A percentile compares a stretch with the other conserved stretches of the same genome.
These are phyloP conservation scores for Larimichthys crocea DNA, from an alignment of 2,113 vertebrate genomes.

Conservation along the genomic window DNA sequence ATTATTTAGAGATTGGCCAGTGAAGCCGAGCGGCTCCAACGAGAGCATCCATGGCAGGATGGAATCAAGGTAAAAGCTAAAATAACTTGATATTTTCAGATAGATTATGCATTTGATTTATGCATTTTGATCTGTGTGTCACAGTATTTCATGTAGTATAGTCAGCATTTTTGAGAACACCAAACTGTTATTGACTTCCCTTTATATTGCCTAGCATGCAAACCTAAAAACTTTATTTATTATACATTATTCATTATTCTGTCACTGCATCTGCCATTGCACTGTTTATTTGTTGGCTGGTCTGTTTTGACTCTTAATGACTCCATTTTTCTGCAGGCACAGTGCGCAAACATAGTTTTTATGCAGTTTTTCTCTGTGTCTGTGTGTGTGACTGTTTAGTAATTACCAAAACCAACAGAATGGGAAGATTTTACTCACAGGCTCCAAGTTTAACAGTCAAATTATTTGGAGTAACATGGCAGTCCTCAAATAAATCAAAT, in stretches of 20 bases:
- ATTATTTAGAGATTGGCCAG: slow-evolving; percentile 89
- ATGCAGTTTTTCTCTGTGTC: background rate
- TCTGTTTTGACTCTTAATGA: background rate
- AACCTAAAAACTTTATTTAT: background rate
- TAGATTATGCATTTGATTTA: background rate
- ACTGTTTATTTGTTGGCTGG: background rate
- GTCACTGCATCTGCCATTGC: background rate
- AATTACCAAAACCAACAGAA: background rate
- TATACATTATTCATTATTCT: too few relatives aligned
- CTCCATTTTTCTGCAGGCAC: background rate
- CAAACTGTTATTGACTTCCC: background rate
- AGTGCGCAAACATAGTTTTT: background rate
- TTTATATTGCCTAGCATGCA: background rate
- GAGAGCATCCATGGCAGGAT: slow-evolving; percentile 95
- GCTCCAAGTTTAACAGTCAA: background rate
- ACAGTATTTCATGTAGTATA: background rate
- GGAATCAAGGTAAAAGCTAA: slow-evolving; percentile 89
- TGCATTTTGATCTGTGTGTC: background rate
- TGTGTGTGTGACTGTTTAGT: background rate
- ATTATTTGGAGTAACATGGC: too few relatives aligned
- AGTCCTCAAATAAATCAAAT: too few relatives aligned
- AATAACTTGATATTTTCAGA: background rate
- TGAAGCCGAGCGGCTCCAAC: slow-evolving; percentile 94
- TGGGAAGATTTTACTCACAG: background rate
- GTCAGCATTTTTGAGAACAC: background rate